A percentile compares a stretch with the other conserved stretches of the same genome.
Conservation (phyloP, 2,797 vertebrate genomes). For the Myripristis murdjan region DNA sequence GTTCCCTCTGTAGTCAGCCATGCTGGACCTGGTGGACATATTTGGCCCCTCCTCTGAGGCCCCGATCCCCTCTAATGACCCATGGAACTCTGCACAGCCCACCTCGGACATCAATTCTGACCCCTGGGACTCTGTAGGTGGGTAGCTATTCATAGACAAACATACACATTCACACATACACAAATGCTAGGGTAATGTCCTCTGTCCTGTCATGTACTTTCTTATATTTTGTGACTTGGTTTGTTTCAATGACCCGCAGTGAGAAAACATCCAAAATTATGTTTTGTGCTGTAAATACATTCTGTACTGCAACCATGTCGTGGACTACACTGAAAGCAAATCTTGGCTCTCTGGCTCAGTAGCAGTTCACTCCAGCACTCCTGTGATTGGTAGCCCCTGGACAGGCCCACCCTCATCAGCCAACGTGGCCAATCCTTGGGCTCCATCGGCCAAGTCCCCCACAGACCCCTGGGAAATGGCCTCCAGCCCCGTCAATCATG, state of each 20-base stretch:
- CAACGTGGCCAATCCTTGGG: conserved; percentile 78
- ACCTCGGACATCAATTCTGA: conserved; percentile 67
- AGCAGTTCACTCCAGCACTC: conserved; percentile 73
- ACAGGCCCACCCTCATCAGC: conserved; percentile 62
- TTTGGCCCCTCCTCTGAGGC: conserved; percentile 87
- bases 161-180: background rate
- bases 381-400: conserved; percentile 80
- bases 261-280: background rate
- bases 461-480: conserved; percentile 78
- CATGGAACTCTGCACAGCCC: conserved; percentile 84
- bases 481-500: conserved; percentile 65
- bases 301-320: background rate
- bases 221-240: background rate
- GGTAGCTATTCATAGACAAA: conserved; percentile 40
- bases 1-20: conserved; percentile 85
- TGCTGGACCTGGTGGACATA: conserved; percentile 93
- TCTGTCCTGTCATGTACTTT: background rate
- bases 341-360: conserved; percentile 31
- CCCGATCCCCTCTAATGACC: conserved; percentile 79
- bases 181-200: background rate
- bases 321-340: background rate
- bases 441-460: conserved; percentile 55
- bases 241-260: background rate
- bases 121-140: conserved; percentile 86
- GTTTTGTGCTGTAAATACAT: background rate